These are phyloP conservation scores for Dipus sagitta DNA, from an alignment of 2,797 vertebrate species.

Conservation along the genomic window DNA sequence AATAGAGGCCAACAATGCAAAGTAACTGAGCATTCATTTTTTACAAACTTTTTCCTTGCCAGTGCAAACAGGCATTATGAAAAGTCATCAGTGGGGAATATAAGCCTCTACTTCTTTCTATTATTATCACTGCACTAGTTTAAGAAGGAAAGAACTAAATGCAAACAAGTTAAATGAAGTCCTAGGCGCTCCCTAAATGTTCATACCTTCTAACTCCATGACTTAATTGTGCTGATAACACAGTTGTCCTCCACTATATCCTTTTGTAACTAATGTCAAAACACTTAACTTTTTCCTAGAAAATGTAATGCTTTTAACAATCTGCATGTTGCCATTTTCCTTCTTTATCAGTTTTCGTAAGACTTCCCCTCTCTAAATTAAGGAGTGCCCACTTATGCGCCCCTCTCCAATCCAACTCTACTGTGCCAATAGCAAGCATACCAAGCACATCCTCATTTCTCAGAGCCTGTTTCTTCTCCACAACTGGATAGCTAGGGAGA, in stretches of 20 bases:
- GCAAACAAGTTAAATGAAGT: slow-evolving; percentile 57
- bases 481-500: background rate
- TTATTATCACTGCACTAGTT: slow-evolving; percentile 64
- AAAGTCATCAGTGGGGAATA: slow-evolving; percentile 50
- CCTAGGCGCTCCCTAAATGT: slow-evolving; percentile 19
- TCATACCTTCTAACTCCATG: slow-evolving; percentile 69
- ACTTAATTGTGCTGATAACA: slow-evolving; percentile 64
- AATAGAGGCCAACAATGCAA: slow-evolving; percentile 25
- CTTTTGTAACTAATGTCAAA: slow-evolving; percentile 52
- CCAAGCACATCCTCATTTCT: background rate
- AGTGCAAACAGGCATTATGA: slow-evolving; percentile 62
- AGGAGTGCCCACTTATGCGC: background rate
- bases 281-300: slow-evolving; percentile 61
- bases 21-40: slow-evolving; percentile 58
- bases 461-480: background rate
- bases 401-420: background rate
- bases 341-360: slow-evolving; percentile 29
- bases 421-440: background rate
- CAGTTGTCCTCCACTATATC: slow-evolving; percentile 21
- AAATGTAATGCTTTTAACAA: background rate
- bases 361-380: slow-evolving; percentile 4
- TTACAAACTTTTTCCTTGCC: slow-evolving; percentile 47
- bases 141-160: slow-evolving; percentile 33
- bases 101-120: slow-evolving; percentile 57
- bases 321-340: background rate